Evolutionary conservation across 64 coral and sea anemone genomes (phyloP), one percentile per base, ranked within the genome.

Genomic region (Montipora foliosa): DNA sequence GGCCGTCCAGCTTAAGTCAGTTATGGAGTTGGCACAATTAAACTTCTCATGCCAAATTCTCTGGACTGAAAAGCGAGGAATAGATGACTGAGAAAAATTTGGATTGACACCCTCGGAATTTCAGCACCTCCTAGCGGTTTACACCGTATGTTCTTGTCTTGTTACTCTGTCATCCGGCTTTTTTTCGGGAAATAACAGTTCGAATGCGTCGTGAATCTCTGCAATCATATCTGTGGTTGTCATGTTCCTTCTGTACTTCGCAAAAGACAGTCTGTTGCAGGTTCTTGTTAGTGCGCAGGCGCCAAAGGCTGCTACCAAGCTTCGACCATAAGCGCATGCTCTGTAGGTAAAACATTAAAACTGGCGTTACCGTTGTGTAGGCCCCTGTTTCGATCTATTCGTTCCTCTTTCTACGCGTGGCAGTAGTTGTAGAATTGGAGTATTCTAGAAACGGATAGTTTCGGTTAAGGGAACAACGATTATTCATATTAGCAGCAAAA

Each of bases 221-320:
- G 81, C 73, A 61, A 99, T 89, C 98, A 99, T 99, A 45, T 99
- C 86, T 48, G 98, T 92, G 2, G 98, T 99, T 16, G 92, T 99
- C 89, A 90, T 99, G 46, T 90, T 82, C 16, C 98, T 89, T 24
- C 46, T 86, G 50, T 92, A 74, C 90, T 96, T 99, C 2, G 72
- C 48, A 88, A 94, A 99, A 6, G 98, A 95, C 78, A 99, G 76
- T 66, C 85, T 66, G 44, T 94, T 96, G 80, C 98, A 99, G 21
- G 82, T 94, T 62, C 98, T 84, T 53, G 98, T 99, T 7, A 99
- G 80, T 7, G 88, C 91, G 24, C 98, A 94, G 67, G 98, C 98
- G n/a, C 92, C 98, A 90, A 85, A 99, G 6, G 98, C 92, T 59
- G 98, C 98, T 47, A 96, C 37, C 21, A 99, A 79, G 46, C 73